These are phyloP conservation scores for Falco peregrinus DNA, from an alignment of 2,797 vertebrate genomes.

Conservation along the genomic window DNA sequence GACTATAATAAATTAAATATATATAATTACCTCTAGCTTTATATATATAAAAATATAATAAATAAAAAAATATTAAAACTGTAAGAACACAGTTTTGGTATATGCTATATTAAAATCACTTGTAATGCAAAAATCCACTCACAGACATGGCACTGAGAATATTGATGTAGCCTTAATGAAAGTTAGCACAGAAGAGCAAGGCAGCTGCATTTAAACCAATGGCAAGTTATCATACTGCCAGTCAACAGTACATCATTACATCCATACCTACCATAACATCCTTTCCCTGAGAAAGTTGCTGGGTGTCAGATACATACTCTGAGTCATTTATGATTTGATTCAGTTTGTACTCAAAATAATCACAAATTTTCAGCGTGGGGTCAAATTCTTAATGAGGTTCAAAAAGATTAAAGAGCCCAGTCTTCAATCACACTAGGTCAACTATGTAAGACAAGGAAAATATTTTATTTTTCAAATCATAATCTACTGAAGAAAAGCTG, in stretches of 20 bases:
- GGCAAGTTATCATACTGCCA: background rate
- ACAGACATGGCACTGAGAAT: background rate
- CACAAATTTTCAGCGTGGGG: background rate
- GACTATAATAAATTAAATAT: too few relatives aligned
- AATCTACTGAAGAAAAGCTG: background rate
- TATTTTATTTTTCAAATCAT: background rate
- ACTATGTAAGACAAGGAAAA: background rate
- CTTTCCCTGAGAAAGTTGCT: background rate
- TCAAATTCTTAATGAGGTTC: background rate
- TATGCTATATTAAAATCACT: background rate
- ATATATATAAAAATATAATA: too few relatives aligned
- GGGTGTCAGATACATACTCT: background rate
- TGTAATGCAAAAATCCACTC: background rate
- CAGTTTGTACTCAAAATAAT: background rate
- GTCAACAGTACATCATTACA: background rate
- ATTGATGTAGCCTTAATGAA: background rate
- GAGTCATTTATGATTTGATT: background rate
- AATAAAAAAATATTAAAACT: too few relatives aligned
- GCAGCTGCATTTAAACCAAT: background rate
- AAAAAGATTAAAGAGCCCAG: background rate
- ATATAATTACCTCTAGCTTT: too few relatives aligned
- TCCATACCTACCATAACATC: background rate
- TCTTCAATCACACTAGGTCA: background rate
- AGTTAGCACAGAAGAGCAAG: background rate
- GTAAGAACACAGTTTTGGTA: constrained; percentile 1